phyloP scores from a whole-genome alignment of 2,797 vertebrate species.

The Coregonus ussuriensis region DNA sequence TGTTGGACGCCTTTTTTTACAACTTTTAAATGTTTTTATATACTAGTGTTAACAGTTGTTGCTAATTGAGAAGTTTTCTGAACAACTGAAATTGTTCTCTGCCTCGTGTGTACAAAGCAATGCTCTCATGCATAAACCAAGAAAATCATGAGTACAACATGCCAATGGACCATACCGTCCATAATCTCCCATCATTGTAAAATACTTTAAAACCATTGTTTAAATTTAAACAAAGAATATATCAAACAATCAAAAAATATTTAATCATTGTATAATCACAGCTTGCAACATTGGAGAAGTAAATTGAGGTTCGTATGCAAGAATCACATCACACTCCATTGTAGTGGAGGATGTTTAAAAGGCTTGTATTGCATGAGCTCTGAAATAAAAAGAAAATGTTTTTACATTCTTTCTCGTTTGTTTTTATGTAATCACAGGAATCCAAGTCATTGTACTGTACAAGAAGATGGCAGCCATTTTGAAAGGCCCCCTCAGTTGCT shows the following conservation, averaged over 20 bases:
- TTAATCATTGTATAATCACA: too few species aligned
- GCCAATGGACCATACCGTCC: constrained; percentile 42
- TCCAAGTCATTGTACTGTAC: neutral
- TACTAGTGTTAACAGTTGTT: constrained; percentile 46
- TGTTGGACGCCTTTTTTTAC: constrained; percentile 43
- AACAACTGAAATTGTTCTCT: constrained; percentile 32
- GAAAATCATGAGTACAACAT: constrained; percentile 31
- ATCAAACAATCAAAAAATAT: too few species aligned
- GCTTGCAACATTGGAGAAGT: too few species aligned
- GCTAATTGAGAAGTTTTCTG: constrained; percentile 32
- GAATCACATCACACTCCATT: constrained; percentile 5
- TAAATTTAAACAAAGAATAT: too few species aligned
- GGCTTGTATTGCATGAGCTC: constrained; percentile 57
- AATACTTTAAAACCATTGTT: constrained; percentile 4
- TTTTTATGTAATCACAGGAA: neutral
- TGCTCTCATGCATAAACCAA: constrained; percentile 21
- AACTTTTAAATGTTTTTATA: constrained; percentile 68
- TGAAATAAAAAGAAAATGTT: constrained; percentile 65
- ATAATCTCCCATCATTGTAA: constrained; percentile 18
- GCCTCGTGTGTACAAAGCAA: constrained; percentile 43
- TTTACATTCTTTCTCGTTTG: constrained; percentile 28
- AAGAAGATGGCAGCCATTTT: neutral
- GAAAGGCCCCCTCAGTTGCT: neutral
- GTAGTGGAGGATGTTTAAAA: constrained; percentile 13
- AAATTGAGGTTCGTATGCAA: too few species aligned